Conservation (phyloP, 2,888 invertebrate genomes). For the Cephus rjabovi region DNA sequence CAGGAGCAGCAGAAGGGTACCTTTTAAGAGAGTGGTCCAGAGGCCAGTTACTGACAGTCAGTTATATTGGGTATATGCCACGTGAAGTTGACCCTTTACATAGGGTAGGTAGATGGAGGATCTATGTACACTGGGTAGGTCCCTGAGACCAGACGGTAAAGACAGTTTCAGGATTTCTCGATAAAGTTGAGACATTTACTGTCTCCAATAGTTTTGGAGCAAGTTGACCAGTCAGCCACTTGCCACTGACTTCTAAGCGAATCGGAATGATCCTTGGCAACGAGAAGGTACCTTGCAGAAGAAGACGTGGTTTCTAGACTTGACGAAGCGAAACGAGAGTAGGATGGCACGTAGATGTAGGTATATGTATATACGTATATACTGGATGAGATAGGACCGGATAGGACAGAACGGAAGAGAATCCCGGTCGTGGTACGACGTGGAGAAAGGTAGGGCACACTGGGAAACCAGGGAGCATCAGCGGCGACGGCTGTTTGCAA, state of each 20-base stretch:
- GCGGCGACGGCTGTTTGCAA: constrained; percentile 5
- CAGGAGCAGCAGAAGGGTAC: not conserved
- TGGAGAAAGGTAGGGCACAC: constrained; percentile 1
- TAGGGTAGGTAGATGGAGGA: not conserved
- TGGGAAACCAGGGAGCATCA: not conserved
- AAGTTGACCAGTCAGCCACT: not conserved
- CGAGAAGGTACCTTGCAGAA: not conserved
- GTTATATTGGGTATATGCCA: not conserved
- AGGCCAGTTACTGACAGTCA: not conserved
- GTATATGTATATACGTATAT: not conserved
- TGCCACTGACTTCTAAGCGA: not conserved
- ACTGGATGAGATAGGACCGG: not conserved
- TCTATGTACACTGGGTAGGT: not conserved
- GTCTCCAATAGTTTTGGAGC: not conserved
- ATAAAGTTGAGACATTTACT: not conserved
- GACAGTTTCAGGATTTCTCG: not conserved
- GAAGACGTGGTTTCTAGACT: not conserved
- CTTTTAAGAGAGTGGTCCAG: not conserved
- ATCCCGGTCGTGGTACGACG: not conserved
- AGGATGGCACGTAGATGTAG: not conserved
- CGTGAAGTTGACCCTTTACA: not conserved
- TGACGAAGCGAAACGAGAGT: not conserved
- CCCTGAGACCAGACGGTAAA: not conserved
- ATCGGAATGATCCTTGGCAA: not conserved
- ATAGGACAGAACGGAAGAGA: constrained; percentile 3